Evolutionary conservation across 2,113 vertebrate species (phyloP).

Genomic region (Nanger granti): DNA sequence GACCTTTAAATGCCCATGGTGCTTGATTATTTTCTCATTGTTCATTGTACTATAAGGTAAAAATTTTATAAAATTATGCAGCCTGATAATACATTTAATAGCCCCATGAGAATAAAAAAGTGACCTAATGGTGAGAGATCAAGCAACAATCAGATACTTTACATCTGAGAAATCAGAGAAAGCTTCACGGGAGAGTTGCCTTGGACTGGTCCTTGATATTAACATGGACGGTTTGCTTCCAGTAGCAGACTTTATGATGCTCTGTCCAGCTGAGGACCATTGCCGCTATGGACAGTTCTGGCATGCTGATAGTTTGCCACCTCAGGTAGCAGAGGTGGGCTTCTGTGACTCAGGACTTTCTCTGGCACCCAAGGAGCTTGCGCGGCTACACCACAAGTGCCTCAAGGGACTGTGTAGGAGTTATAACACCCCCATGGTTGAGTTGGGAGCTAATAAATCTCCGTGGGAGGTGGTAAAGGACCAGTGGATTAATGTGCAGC

Average conservation of each 20-base stretch:
- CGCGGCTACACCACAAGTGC: background rate
- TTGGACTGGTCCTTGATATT: background rate
- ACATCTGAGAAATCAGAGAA: background rate
- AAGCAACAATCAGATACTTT: background rate
- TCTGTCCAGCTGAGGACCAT: background rate
- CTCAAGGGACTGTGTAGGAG: background rate
- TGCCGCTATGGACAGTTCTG: background rate
- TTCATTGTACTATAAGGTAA: background rate
- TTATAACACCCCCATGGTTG: background rate
- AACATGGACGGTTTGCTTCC: background rate
- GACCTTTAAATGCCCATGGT: background rate
- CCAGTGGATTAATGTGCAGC: background rate
- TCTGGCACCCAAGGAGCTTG: background rate
- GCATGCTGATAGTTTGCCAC: background rate
- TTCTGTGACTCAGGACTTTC: background rate
- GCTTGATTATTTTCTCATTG: conserved; percentile 13
- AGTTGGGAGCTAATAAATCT: background rate
- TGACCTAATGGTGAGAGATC: background rate
- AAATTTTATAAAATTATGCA: background rate
- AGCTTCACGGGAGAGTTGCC: background rate
- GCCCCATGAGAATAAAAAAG: background rate
- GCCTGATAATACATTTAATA: background rate
- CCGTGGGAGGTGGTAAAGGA: background rate
- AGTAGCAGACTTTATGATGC: background rate
- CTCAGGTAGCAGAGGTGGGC: background rate